Base-by-base conservation (phyloP, 2,113 vertebrate genomes). In the Tonatia bakeri region DNA sequence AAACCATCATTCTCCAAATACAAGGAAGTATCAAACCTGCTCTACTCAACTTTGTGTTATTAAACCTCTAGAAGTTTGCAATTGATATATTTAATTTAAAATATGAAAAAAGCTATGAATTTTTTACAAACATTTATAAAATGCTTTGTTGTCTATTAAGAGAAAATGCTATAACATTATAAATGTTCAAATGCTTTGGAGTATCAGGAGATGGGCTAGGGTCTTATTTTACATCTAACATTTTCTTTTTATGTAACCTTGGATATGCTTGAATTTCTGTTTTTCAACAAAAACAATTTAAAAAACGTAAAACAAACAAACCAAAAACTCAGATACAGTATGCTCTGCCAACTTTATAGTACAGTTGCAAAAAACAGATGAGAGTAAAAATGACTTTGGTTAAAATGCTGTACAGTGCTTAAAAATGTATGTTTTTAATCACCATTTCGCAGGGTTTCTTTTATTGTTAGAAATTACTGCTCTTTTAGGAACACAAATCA, bases 101-200 rank as follows among this genome's bases (percentile, higher is more conserved):
- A 92, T 89, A 40, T 80, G 33, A 92, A 91, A 95, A 85, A 43
- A 24, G 2, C 28, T 47, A 67, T n/a, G 1, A 22, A 28, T 56
- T 81, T 82, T 92, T 94, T 56, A 52, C 8, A 93, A 84, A 52
- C 10, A n/a, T 69, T 95, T 94, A 14, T 38, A 81, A 95, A 94
- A 86, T 52, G 8, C 0, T 75, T 83, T 56, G 5, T 52, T 91
- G 50, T n/a, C 20, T 76, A 31, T 28, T 67, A 24, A 70, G 7
- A 47, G 45, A 69, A 94, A 83, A 50, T 9, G 86, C 20, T 38
- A 17, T 31, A 52, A 52, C 15, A 73, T 87, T 82, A 10, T 61
- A 80, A 86, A 93, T 72, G 50, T 28, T 80, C 76, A 76, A 80
- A 47, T 8, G 5, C 11, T 72, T 73, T 87, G 20, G 3, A 59